Percentiles rank a stretch among this genome's conserved stretches.
These are phyloP conservation scores for Lycaena phlaeas DNA, from an alignment of 2,888 invertebrate species.

Conservation along the genomic window DNA sequence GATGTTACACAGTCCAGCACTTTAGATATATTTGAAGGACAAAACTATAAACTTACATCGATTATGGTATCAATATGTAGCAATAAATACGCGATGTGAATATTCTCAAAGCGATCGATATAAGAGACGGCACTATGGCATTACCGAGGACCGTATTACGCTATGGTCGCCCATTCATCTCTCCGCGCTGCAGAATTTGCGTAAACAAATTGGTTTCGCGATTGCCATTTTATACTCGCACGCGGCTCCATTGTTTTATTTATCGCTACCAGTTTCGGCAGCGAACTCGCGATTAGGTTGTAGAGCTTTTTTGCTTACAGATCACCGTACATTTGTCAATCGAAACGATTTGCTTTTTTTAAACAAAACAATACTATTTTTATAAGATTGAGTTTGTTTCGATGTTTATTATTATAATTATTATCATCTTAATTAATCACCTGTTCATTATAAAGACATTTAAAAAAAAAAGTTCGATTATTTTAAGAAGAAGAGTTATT, in stretches of 20 bases:
- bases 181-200: constrained; percentile 70
- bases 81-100: neutral
- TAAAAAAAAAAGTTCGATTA: too few relatives aligned
- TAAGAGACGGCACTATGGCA: constrained; percentile 35
- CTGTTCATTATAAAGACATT: too few relatives aligned
- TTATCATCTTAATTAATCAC: too few relatives aligned
- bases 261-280: constrained; percentile 67
- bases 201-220: constrained; percentile 74
- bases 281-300: constrained; percentile 65
- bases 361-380: neutral
- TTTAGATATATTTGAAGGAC: too few relatives aligned
- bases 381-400: constrained; percentile 10
- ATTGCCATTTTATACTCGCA: constrained; percentile 72
- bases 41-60: too few relatives aligned
- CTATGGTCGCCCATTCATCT: constrained; percentile 70
- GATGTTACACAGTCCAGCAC: too few relatives aligned
- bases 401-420: too few relatives aligned
- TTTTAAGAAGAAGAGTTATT: too few relatives aligned
- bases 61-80: neutral
- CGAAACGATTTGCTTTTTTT: constrained; percentile 33
- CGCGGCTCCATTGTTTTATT: constrained; percentile 72
- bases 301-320: constrained; percentile 64
- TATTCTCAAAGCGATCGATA: constrained; percentile 11
- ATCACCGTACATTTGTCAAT: constrained; percentile 59
- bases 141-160: constrained; percentile 62